These are phyloP conservation scores for Megaustenia siamemsis DNA, from an alignment of 2,888 invertebrate genomes.

Conservation along the genomic window DNA sequence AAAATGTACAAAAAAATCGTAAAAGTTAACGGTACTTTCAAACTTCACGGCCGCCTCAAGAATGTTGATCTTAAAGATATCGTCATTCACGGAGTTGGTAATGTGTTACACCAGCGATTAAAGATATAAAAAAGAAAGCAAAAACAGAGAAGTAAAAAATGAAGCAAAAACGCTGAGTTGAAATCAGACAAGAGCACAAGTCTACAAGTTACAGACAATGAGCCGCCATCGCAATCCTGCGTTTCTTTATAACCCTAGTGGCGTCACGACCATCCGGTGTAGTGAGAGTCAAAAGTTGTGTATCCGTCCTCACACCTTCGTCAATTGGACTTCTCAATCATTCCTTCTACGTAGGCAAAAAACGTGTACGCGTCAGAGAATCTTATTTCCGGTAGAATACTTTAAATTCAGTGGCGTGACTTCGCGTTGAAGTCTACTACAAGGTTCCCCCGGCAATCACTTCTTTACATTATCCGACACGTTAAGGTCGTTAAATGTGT, in stretches of 20 bases:
- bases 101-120: background rate
- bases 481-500: too few species aligned
- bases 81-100: too few species aligned
- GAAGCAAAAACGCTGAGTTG: background rate
- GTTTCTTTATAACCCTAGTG: conserved; percentile 8
- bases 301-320: conserved; percentile 37
- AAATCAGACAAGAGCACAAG: conserved; percentile 48
- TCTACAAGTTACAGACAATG: background rate
- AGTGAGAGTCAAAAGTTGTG: background rate
- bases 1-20: too few species aligned
- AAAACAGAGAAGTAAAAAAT: background rate
- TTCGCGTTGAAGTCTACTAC: too few species aligned
- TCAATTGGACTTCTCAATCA: conserved; percentile 43
- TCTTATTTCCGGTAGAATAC: conserved; percentile 32
- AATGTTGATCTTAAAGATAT: background rate
- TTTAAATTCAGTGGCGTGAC: too few species aligned
- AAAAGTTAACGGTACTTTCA: too few species aligned
- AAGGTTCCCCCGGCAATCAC: too few species aligned
- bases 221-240: conserved; percentile 18
- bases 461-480: too few species aligned
- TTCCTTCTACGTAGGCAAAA: background rate
- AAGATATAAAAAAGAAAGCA: background rate
- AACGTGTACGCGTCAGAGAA: conserved; percentile 17
- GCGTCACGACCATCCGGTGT: background rate
- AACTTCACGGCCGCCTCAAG: background rate